A percentile compares a stretch with the other conserved stretches of the same genome.
Conservation (phyloP, 2,113 vertebrate genomes). For the Daboia siamensis region DNA sequence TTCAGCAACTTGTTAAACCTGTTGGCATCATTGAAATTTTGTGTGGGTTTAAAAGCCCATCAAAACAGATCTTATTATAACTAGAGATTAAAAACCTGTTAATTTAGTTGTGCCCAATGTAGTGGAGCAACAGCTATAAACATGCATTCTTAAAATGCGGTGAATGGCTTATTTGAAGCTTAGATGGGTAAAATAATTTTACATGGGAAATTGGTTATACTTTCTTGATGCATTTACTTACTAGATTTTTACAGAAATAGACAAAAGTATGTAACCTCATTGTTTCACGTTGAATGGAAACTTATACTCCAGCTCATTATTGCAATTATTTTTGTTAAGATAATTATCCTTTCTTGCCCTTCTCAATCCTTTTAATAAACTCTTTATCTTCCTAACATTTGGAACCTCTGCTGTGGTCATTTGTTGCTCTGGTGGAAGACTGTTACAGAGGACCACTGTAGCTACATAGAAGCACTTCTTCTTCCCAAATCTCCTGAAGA, state of each 20-base stretch:
- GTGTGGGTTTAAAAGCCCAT: slow-evolving; percentile 28
- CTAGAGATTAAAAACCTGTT: slow-evolving; percentile 13
- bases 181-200: background rate
- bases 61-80: slow-evolving; percentile 20
- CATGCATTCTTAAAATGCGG: slow-evolving; percentile 10
- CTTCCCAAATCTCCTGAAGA: background rate
- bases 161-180: slow-evolving; percentile 11
- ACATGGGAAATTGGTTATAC: background rate
- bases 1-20: slow-evolving; percentile 32
- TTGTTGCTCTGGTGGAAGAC: background rate
- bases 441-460: background rate
- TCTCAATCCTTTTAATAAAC: background rate
- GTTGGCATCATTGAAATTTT: slow-evolving; percentile 26
- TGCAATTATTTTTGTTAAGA: background rate
- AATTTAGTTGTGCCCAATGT: slow-evolving; percentile 3
- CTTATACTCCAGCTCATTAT: background rate
- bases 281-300: background rate
- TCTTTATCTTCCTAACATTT: background rate
- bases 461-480: background rate
- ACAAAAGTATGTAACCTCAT: background rate
- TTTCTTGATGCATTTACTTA: background rate
- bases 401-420: background rate
- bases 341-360: background rate
- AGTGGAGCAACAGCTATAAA: slow-evolving; percentile 15
- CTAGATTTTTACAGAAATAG: background rate